These are phyloP conservation scores for Mirza zaza DNA, from an alignment of 2,113 vertebrate species.

Conservation along the genomic window DNA sequence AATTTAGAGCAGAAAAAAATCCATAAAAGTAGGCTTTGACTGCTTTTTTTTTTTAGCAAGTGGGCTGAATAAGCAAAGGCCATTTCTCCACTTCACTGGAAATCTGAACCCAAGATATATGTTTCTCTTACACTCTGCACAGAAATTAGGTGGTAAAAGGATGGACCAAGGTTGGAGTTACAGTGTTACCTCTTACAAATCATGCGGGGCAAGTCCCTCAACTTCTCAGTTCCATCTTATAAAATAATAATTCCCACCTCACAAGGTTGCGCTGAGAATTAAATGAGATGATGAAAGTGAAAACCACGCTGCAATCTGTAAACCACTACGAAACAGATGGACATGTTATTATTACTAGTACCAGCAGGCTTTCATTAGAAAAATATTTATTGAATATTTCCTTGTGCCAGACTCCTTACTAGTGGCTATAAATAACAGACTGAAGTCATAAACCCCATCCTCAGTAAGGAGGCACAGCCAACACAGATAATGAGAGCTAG, in stretches of 20 bases:
- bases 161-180: background rate
- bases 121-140: background rate
- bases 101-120: background rate
- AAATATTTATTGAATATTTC: constrained; percentile 6
- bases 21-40: background rate
- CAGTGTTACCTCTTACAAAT: background rate
- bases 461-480: background rate
- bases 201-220: background rate
- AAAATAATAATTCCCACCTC: background rate
- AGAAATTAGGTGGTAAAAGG: background rate
- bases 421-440: background rate
- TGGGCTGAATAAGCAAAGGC: constrained; percentile 8
- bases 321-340: background rate
- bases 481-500: background rate
- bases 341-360: background rate
- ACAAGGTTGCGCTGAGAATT: background rate
- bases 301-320: background rate
- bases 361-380: background rate
- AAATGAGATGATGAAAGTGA: background rate
- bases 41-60: background rate
- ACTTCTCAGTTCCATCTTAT: background rate
- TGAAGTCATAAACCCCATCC: background rate
- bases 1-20: background rate
- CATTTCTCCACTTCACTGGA: background rate
- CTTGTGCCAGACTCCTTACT: background rate